Base-by-base conservation (phyloP, 2,797 vertebrate genomes). In the Girardinus metallicus region DNA sequence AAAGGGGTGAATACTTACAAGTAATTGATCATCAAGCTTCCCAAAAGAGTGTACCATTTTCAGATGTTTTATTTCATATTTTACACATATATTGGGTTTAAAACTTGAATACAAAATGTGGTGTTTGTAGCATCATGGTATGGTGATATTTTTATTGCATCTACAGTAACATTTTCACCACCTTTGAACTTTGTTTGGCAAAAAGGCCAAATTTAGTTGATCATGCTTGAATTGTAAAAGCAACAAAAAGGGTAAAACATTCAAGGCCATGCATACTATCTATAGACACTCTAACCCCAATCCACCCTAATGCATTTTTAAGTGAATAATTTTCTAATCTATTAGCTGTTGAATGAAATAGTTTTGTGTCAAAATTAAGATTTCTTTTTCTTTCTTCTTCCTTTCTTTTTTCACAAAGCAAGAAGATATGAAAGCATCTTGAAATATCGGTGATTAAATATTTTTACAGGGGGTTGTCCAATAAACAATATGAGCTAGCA, bases 401-500 rank as follows among this genome's bases (percentile, higher is more conserved):
- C 1, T n/a, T 26, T n/a, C 12, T 57, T 16, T 16, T n/a, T 15
- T 64, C 18, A 34, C 31, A 62, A 34, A 34, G 15, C 4, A 18
- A 62, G n/a, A 18, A 18, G 15, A 62, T 12, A 34, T 57, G 4
- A 57, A 64, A 64, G 16, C 31, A 41, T 68, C 36, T 16, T 5
- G 39, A 68, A 1, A 23, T 23, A 43, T 2, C 4, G 1, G 11
- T 11, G 31, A 74, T 39, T 49, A 36, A 29, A 26, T 74, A 79
- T 74, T 23, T 55, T 34, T 68, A 62, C n/a, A 71, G 83, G 44
- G 73, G 4, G 70, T 53, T 5, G 9, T 13, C 39, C 3, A 13
- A 57, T 29, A 51, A 80, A 39, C 39, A 51, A 16, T 41, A 76
- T 60, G 39, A 41, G 75, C 36, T 49, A 79, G 16, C 53, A 68